phyloP scores from a whole-genome alignment of 2,888 invertebrate genomes.

The Meiosimyza decipiens region DNA sequence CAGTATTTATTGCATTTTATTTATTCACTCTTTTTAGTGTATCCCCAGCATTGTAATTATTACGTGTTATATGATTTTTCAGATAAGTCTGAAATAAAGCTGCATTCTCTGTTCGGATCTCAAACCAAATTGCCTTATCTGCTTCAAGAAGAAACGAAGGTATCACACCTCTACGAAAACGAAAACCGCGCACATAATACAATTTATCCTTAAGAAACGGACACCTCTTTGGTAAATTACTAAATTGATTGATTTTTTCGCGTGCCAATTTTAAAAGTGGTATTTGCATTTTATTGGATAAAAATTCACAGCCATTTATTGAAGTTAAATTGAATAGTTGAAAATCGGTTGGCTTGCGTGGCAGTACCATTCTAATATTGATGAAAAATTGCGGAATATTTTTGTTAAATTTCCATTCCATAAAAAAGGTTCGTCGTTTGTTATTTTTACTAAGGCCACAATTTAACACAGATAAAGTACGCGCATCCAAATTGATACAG shows the following conservation, averaged over 20 bases:
- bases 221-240: conserved; percentile 42
- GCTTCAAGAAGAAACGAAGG: no score
- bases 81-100: no score
- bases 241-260: conserved; percentile 39
- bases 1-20: no score
- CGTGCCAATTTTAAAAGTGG: conserved; percentile 43
- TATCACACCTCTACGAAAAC: no score
- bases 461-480: no score
- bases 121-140: no score
- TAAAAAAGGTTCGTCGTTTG: conserved; percentile 41
- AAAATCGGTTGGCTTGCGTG: conserved; percentile 36
- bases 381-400: conserved; percentile 28
- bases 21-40: no score
- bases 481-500: no score
- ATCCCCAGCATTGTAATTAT: no score
- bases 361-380: conserved; percentile 40
- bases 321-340: conserved; percentile 42
- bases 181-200: conserved; percentile 46
- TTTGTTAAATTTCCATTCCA: conserved; percentile 42
- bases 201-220: conserved; percentile 41
- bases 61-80: no score
- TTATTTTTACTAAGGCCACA: conserved; percentile 43
- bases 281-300: conserved; percentile 45
- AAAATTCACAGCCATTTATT: conserved; percentile 47
- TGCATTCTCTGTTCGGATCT: no score